phyloP scores from a whole-genome alignment of 2,888 invertebrate species.

The Cantharis rufa region DNA sequence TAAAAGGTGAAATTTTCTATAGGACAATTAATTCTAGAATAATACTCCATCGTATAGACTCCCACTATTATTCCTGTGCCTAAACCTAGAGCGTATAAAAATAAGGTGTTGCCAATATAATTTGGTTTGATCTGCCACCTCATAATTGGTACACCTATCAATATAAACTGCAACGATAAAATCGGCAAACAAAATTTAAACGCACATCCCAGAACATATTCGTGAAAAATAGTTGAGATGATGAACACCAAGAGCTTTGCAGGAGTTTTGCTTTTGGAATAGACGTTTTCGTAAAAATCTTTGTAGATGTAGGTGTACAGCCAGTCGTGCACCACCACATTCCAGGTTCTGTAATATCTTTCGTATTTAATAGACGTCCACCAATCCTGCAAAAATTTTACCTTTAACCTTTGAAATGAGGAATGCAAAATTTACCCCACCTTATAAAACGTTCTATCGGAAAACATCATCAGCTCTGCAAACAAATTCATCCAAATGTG shows the following conservation, averaged over 20 bases:
- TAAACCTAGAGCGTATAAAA: conserved; percentile 79
- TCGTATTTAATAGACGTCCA: conserved; percentile 89
- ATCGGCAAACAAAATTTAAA: conserved; percentile 89
- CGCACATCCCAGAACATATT: conserved; percentile 77
- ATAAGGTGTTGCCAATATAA: conserved; percentile 72
- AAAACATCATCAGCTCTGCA: conserved; percentile 86
- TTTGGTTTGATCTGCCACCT: conserved; percentile 59
- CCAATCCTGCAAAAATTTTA: conserved; percentile 75
- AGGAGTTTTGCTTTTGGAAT: conserved; percentile 55
- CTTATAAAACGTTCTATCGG: conserved; percentile 81
- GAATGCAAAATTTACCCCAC: conserved; percentile 46
- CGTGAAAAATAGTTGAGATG: conserved; percentile 86
- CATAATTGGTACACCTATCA: conserved; percentile 65
- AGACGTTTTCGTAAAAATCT: conserved; percentile 61
- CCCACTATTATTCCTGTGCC: conserved; percentile 78
- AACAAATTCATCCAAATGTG: conserved; percentile 92
- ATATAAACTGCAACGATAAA: conserved; percentile 76
- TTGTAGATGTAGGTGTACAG: conserved; percentile 86
- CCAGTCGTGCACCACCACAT: conserved; percentile 94
- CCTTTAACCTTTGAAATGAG: neutral
- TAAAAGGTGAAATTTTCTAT: conserved; percentile 51
- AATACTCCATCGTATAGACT: conserved; percentile 85
- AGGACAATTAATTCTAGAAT: conserved; percentile 77
- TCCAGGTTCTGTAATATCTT: conserved; percentile 89
- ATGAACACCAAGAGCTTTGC: conserved; percentile 72